phyloP scores from a whole-genome alignment of 2,113 vertebrate genomes.

The Paramormyrops kingsleyae region DNA sequence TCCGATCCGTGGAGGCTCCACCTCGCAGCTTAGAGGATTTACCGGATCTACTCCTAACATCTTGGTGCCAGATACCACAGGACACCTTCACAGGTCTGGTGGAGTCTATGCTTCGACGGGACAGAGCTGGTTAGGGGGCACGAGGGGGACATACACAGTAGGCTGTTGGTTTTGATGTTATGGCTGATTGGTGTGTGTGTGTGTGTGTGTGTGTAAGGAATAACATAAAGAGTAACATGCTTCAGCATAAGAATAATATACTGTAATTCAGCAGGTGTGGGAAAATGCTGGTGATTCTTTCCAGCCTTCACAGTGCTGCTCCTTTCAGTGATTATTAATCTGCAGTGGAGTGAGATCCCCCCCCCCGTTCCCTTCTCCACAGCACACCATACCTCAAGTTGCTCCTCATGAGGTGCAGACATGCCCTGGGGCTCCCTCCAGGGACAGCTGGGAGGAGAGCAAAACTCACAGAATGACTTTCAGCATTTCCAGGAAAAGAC shows the following conservation, averaged over 20 bases:
- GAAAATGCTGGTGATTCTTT: neutral
- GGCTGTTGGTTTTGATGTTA: neutral
- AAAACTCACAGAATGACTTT: neutral
- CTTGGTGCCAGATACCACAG: neutral
- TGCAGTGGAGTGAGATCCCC: slow-evolving; percentile 40
- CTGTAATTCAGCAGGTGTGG: slow-evolving; percentile 19
- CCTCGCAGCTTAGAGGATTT: neutral
- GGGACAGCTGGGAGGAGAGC: slow-evolving; percentile 50
- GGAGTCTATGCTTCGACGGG: neutral
- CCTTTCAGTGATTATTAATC: slow-evolving; percentile 37
- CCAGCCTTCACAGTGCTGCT: slow-evolving; percentile 27
- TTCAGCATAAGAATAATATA: no score
- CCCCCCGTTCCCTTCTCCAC: slow-evolving; percentile 26
- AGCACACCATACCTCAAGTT: slow-evolving; percentile 52
- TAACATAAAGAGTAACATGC: neutral
- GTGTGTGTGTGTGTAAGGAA: neutral
- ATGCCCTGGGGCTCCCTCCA: slow-evolving; percentile 43
- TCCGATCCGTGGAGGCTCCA: neutral
- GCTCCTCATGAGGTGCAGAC: slow-evolving; percentile 47
- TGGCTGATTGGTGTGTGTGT: neutral
- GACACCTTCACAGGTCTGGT: neutral
- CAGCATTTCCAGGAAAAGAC: neutral
- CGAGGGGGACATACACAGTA: neutral
- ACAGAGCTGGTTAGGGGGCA: neutral
- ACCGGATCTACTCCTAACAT: neutral